These are phyloP conservation scores for Eulemur mongoz DNA, from an alignment of 2,797 vertebrate genomes.

Conservation along the genomic window DNA sequence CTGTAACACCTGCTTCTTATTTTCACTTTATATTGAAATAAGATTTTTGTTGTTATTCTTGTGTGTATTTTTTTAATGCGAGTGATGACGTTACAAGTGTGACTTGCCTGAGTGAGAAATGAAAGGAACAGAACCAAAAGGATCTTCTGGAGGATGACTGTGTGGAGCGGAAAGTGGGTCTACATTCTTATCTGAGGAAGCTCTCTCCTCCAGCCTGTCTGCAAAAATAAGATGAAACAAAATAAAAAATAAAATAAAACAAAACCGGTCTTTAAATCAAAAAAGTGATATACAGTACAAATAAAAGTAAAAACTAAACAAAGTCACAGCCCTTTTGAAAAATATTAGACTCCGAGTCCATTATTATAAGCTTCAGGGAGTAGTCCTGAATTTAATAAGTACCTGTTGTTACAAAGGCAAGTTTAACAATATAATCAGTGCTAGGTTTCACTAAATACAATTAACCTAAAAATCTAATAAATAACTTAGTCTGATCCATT, in stretches of 20 bases:
- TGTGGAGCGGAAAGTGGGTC: constrained; percentile 85
- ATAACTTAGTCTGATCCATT: not conserved
- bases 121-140: constrained; percentile 96
- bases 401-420: constrained; percentile 25
- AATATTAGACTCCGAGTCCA: not conserved
- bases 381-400: not conserved
- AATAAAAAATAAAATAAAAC: constrained; percentile 87
- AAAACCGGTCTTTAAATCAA: constrained; percentile 78
- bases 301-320: constrained; percentile 69
- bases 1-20: not conserved
- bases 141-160: constrained; percentile 91
- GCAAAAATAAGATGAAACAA: constrained; percentile 85
- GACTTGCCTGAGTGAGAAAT: constrained; percentile 99
- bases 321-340: constrained; percentile 15
- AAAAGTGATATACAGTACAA: constrained; percentile 60
- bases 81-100: constrained; percentile 71
- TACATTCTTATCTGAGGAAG: constrained; percentile 88
- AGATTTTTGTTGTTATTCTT: not conserved
- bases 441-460: constrained; percentile 33
- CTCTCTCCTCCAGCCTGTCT: constrained; percentile 92
- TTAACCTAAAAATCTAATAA: not conserved
- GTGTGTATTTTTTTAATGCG: constrained; percentile 21
- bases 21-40: not conserved
- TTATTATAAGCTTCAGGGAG: not conserved
- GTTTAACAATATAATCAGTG: not conserved